Evolutionary conservation across 2,888 invertebrate genomes (phyloP).

Genomic region (Melinaea menophilus): DNA sequence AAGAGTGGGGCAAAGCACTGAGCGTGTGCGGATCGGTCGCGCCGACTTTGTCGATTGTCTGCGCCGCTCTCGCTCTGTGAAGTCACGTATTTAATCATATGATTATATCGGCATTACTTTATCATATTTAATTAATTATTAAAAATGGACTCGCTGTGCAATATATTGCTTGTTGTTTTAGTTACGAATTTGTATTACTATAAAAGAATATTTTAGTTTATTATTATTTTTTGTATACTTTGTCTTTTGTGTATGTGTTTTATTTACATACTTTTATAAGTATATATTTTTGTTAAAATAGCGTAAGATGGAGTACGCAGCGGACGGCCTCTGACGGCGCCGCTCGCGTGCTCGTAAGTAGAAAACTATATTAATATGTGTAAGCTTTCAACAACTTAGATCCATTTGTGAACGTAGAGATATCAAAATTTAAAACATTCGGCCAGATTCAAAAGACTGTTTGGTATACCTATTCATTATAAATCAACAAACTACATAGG

Average conservation of each 20-base stretch:
- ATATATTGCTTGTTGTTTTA: conserved; percentile 74
- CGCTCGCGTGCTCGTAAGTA: conserved; percentile 38
- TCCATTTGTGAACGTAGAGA: conserved; percentile 69
- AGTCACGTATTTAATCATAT: conserved; percentile 32
- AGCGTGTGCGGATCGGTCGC: conserved; percentile 11
- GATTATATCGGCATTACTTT: conserved; percentile 56
- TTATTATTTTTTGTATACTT: conserved; percentile 44
- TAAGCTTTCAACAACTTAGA: conserved; percentile 65
- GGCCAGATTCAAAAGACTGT: conserved; percentile 84
- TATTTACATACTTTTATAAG: conserved; percentile 41
- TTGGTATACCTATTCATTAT: conserved; percentile 80
- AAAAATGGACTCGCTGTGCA: conserved; percentile 74
- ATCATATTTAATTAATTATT: conserved; percentile 60
- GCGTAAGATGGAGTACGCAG: conserved; percentile 19
- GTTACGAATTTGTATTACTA: conserved; percentile 65
- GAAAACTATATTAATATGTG: conserved; percentile 47
- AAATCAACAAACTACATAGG: conserved; percentile 54
- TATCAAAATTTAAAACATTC: conserved; percentile 78
- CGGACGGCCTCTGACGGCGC: conserved; percentile 13
- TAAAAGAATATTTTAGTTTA: conserved; percentile 49
- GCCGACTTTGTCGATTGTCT: conserved; percentile 3
- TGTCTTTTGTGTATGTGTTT: conserved; percentile 52
- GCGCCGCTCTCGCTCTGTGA: conserved; percentile 14
- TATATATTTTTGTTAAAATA: conserved; percentile 36
- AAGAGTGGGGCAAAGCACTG: conserved; percentile 10